These are phyloP conservation scores for Schmidtea mediterranea DNA, from an alignment of 1,140 invertebrate genomes.

Conservation along the genomic window DNA sequence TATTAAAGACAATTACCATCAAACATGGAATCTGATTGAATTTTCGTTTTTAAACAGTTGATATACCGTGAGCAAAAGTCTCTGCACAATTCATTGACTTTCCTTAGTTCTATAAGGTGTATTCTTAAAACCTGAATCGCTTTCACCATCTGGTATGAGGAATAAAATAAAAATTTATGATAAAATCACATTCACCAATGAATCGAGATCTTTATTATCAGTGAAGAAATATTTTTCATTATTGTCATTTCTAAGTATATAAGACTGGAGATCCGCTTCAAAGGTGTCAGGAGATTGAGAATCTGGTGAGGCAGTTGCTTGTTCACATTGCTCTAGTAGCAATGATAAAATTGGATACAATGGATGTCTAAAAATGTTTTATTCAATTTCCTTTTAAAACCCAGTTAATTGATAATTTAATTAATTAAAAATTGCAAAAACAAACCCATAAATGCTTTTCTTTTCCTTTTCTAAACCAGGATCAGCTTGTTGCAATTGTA, in stretches of 20 bases:
- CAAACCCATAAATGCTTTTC: conserved; percentile 13
- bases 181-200: conserved; percentile 37
- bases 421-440: too few species aligned
- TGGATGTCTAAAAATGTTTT: conserved; percentile 22
- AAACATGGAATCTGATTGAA: not conserved
- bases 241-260: conserved; percentile 43
- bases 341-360: conserved; percentile 23
- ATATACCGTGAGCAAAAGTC: conserved; percentile 27
- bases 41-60: conserved; percentile 2
- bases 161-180: conserved; percentile 5
- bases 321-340: conserved; percentile 27
- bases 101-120: conserved; percentile 26
- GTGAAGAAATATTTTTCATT: conserved; percentile 33
- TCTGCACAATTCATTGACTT: conserved; percentile 26
- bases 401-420: too few species aligned
- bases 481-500: conserved; percentile 1
- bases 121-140: conserved; percentile 26
- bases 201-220: conserved; percentile 68
- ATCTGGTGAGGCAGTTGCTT: conserved; percentile 17
- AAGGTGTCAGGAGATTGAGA: conserved; percentile 15
- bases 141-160: conserved; percentile 22
- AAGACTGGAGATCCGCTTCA: conserved; percentile 20
- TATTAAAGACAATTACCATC: not conserved
- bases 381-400: too few species aligned
- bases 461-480: conserved; percentile 11